These are phyloP conservation scores for Oophaga sylvatica DNA, from an alignment of 2,797 vertebrate genomes.

Conservation along the genomic window DNA sequence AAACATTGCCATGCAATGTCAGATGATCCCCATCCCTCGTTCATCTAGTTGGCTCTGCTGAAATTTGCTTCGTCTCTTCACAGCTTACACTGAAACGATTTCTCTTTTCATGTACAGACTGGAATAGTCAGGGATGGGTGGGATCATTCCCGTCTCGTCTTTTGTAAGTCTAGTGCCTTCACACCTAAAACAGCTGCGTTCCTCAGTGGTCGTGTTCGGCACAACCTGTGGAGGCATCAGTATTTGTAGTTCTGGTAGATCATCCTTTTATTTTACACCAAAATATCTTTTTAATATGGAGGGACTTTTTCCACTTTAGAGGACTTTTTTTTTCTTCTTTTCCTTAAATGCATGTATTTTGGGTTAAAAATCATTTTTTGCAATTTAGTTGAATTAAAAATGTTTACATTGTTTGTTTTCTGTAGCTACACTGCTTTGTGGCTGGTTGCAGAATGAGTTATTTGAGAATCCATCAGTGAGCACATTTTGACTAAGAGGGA, in stretches of 20 bases:
- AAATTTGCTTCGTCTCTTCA: constrained; percentile 22
- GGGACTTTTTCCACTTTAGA: background rate
- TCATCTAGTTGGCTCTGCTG: constrained; percentile 6
- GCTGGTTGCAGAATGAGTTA: too few species aligned
- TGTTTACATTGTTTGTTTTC: too few species aligned
- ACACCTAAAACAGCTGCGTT: background rate
- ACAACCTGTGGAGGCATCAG: fast-evolving
- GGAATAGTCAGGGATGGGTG: constrained; percentile 35
- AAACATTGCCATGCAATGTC: constrained; percentile 50
- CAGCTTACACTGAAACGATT: constrained; percentile 3
- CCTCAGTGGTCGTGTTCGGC: background rate
- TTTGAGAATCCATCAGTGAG: too few species aligned
- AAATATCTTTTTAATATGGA: constrained; percentile 40
- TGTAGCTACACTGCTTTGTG: too few species aligned
- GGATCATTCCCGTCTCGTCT: background rate
- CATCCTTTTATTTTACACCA: constrained; percentile 61
- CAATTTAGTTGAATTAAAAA: too few species aligned
- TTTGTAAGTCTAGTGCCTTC: constrained; percentile 61
- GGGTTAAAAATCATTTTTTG: too few species aligned
- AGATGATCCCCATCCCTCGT: background rate
- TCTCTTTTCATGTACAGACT: constrained; percentile 56
- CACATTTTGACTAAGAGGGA: too few species aligned
- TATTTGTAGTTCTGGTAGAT: constrained; percentile 34
- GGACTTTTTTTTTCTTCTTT: too few species aligned
- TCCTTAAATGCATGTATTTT: too few species aligned